A percentile compares a stretch with the other conserved stretches of the same genome.
Evolutionary conservation across 2,888 invertebrate genomes (phyloP).

Genomic region (Latrodectus elegans): DNA sequence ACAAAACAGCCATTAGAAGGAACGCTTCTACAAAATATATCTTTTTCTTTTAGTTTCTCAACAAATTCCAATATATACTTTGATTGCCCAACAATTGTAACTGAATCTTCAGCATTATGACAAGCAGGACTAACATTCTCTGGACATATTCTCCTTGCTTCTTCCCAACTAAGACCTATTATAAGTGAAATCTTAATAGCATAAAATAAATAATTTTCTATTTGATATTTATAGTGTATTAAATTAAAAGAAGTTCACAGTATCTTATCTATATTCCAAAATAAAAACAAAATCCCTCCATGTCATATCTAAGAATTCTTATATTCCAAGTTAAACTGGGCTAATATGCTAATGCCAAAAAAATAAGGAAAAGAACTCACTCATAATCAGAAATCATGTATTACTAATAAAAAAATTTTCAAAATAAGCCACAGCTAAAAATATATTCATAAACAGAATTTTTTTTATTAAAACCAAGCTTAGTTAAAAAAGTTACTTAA

Average conservation of each 20-base stretch:
- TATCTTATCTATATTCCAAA: not conserved
- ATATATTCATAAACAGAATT: no score
- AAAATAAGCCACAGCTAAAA: no score
- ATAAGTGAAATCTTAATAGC: not conserved
- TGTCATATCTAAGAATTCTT: not conserved
- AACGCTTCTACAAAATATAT: constrained; percentile 88
- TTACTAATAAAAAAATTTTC: no score
- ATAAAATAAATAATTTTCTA: not conserved
- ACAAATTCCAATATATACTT: constrained; percentile 72
- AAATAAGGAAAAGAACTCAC: not conserved
- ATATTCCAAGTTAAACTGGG: not conserved
- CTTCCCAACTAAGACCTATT: constrained; percentile 85
- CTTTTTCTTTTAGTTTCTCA: constrained; percentile 77
- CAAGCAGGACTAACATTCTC: constrained; percentile 89
- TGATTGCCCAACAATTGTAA: constrained; percentile 92
- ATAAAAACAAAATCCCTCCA: not conserved
- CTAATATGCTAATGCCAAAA: not conserved
- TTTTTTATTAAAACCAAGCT: no score
- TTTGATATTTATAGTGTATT: no score
- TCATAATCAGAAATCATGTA: no score
- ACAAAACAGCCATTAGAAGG: constrained; percentile 93
- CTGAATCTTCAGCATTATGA: constrained; percentile 94
- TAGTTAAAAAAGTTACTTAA: no score
- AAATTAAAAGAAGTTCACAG: not conserved
- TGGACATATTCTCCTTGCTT: constrained; percentile 84